Percentiles rank a stretch among this genome's conserved stretches.
These are phyloP conservation scores for Scalopus aquaticus DNA, from an alignment of 2,113 vertebrate genomes.

Conservation along the genomic window DNA sequence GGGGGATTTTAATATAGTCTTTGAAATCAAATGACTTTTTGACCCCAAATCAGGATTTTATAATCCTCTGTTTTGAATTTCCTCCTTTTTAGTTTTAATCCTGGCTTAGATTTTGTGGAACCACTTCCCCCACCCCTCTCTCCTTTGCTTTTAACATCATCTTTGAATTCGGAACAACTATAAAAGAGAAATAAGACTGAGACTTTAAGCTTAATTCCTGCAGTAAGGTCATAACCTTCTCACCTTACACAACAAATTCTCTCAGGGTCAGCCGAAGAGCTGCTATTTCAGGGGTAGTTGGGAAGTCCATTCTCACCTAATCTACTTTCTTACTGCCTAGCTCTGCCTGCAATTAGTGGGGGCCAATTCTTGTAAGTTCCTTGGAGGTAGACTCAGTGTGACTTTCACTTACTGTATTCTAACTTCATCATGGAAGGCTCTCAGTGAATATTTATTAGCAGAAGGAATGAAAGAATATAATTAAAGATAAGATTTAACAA, in stretches of 20 bases:
- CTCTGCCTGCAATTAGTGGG: background rate
- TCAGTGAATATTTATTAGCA: slow-evolving; percentile 53
- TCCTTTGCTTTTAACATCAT: background rate
- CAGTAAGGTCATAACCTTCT: background rate
- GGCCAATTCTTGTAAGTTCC: background rate
- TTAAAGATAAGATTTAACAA: slow-evolving; percentile 73
- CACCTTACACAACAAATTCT: background rate
- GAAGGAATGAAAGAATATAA: slow-evolving; percentile 66
- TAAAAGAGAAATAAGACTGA: background rate
- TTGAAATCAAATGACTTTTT: slow-evolving; percentile 43
- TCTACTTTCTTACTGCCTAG: background rate
- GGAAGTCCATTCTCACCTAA: background rate
- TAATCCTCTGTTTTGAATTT: slow-evolving; percentile 25
- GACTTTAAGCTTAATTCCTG: background rate
- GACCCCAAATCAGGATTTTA: background rate
- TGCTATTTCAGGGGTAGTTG: background rate
- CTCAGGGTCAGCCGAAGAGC: background rate
- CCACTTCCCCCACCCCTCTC: background rate
- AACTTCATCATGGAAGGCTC: slow-evolving; percentile 13
- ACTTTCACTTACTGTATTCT: slow-evolving; percentile 14
- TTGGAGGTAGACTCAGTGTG: background rate
- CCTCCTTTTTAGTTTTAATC: background rate
- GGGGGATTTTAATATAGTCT: background rate
- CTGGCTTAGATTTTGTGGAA: background rate
- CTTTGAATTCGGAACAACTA: background rate